A percentile compares a stretch with the other conserved stretches of the same genome.
Conservation (phyloP, 1,140 invertebrate genomes). For the Globodera ellingtonae region DNA sequence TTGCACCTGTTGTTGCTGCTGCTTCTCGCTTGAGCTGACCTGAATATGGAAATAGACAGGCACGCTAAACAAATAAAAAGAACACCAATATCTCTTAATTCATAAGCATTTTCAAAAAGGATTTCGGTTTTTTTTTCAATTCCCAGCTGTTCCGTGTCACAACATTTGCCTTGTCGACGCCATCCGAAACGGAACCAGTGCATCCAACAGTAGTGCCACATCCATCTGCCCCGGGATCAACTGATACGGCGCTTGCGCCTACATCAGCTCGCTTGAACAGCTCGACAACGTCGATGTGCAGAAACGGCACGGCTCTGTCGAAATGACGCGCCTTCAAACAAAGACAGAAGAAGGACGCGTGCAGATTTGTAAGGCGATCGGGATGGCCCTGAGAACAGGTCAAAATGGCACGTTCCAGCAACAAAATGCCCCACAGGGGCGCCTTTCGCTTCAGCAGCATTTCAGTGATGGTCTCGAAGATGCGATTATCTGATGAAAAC, state of each 20-base stretch:
- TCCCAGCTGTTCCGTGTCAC: neutral
- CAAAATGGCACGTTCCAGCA: slow-evolving; percentile 28
- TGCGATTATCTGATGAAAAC: slow-evolving; percentile 26
- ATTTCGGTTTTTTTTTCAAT: no score
- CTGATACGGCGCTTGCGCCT: neutral
- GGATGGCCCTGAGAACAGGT: slow-evolving; percentile 15
- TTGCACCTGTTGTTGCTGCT: neutral
- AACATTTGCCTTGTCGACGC: neutral
- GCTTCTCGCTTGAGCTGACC: slow-evolving; percentile 10
- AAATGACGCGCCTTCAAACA: slow-evolving; percentile 40
- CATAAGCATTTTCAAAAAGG: neutral
- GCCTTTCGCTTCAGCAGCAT: slow-evolving; percentile 16
- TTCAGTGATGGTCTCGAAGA: slow-evolving; percentile 33
- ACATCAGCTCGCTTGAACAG: slow-evolving; percentile 20
- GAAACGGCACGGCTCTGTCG: slow-evolving; percentile 36
- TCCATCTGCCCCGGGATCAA: slow-evolving; percentile 4
- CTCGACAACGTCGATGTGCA: slow-evolving; percentile 33
- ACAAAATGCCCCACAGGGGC: slow-evolving; percentile 31
- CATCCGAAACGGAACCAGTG: neutral
- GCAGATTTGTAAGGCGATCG: slow-evolving; percentile 34
- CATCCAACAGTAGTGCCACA: neutral
- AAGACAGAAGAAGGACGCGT: slow-evolving; percentile 35
- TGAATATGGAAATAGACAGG: neutral
- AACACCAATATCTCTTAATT: neutral
- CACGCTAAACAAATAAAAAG: neutral